A percentile compares a stretch with the other conserved stretches of the same genome.
phyloP scores from a whole-genome alignment of 2,113 vertebrate genomes.

The Anolis sagrei region DNA sequence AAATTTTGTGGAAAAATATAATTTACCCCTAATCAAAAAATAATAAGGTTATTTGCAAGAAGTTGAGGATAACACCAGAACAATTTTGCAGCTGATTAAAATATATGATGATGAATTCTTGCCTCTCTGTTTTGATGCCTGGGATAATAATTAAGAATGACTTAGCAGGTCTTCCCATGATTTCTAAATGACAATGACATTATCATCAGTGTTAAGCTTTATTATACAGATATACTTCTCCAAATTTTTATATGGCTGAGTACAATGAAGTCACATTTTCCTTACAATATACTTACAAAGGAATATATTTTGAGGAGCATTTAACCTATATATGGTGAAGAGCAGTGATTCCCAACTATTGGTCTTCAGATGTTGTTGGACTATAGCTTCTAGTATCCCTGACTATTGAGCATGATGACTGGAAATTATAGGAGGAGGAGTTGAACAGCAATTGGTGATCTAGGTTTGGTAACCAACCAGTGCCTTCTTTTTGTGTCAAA shows the following conservation, averaged over 20 bases:
- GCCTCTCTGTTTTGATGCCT: slow-evolving; percentile 60
- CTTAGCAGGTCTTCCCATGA: slow-evolving; percentile 38
- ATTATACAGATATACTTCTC: slow-evolving; percentile 23
- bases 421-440: background rate
- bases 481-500: background rate
- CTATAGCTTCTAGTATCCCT: background rate
- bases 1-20: slow-evolving; percentile 34
- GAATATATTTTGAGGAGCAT: background rate
- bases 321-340: background rate
- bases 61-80: slow-evolving; percentile 55
- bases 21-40: slow-evolving; percentile 62
- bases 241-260: slow-evolving; percentile 31
- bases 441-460: background rate
- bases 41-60: slow-evolving; percentile 57
- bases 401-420: too few relatives aligned
- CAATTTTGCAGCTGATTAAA: slow-evolving; percentile 66
- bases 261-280: slow-evolving; percentile 15
- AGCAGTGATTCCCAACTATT: background rate
- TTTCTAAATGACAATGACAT: slow-evolving; percentile 55
- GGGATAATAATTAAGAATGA: slow-evolving; percentile 63
- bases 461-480: background rate
- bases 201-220: slow-evolving; percentile 53
- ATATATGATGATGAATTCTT: slow-evolving; percentile 58
- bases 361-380: background rate
- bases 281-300: too few relatives aligned